These are phyloP conservation scores for Heliconius sara DNA, from an alignment of 2,888 invertebrate genomes.

Conservation along the genomic window DNA sequence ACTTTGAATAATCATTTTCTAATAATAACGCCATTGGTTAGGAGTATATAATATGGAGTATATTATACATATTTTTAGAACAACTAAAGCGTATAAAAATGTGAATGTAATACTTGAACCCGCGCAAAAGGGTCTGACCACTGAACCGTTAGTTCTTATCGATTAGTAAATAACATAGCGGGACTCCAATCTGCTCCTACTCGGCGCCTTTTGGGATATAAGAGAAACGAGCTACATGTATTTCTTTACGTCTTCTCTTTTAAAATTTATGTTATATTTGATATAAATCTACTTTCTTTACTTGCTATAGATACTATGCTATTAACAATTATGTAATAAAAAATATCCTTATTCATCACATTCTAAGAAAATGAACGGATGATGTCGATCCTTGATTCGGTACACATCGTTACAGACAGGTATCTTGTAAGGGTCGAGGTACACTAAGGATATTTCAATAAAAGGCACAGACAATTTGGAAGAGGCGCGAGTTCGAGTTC, in stretches of 20 bases:
- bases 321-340: background rate
- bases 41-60: background rate
- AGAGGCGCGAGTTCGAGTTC: no score
- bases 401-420: conserved; percentile 72
- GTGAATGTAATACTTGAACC: no score
- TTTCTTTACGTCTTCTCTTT: no score
- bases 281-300: background rate
- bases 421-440: conserved; percentile 51
- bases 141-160: no score
- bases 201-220: no score
- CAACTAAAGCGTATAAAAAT: no score
- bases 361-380: conserved; percentile 48
- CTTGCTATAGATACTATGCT: background rate
- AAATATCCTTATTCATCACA: conserved; percentile 33
- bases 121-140: no score
- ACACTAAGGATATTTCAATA: conserved; percentile 48
- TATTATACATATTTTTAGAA: no score
- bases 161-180: no score
- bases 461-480: background rate
- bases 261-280: no score
- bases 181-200: no score
- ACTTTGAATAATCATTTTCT: background rate
- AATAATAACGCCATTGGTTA: background rate
- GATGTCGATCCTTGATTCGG: conserved; percentile 54
- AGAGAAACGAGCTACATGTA: no score